These are phyloP conservation scores for Mormyrus hasselquistii DNA, from an alignment of 2,797 vertebrate genomes.

Conservation along the genomic window DNA sequence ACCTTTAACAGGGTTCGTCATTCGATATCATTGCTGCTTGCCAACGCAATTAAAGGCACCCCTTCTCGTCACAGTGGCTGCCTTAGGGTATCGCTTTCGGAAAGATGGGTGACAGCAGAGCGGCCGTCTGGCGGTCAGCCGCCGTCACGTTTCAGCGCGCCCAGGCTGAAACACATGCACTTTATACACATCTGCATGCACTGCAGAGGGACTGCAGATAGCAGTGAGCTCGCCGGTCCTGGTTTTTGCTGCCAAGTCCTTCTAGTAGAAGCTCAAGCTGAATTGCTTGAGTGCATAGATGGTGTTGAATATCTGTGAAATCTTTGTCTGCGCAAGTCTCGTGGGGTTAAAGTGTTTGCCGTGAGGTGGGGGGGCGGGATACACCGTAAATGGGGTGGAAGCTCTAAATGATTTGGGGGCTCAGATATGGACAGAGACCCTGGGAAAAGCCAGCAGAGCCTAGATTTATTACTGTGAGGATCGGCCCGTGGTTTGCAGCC, in stretches of 20 bases:
- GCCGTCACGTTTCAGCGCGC: neutral
- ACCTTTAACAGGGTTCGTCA: neutral
- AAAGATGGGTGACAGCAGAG: neutral
- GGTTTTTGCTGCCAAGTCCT: neutral
- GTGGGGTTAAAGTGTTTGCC: neutral
- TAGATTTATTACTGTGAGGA: neutral
- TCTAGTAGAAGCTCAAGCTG: neutral
- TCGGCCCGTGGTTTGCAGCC: neutral
- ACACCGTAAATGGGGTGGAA: neutral
- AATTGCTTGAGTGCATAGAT: neutral
- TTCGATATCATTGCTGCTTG: neutral
- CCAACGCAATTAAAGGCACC: neutral
- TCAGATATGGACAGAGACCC: neutral
- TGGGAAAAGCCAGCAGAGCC: neutral
- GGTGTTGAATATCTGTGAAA: neutral
- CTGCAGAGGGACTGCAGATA: neutral
- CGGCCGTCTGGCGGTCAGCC: neutral
- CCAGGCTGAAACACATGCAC: neutral
- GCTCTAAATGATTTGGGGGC: neutral
- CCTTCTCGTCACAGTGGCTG: constrained; percentile 5
- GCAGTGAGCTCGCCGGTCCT: neutral
- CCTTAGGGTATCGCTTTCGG: neutral
- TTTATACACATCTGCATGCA: neutral
- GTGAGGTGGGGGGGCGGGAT: neutral
- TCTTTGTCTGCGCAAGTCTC: neutral